Base-by-base conservation (phyloP, 2,113 vertebrate species). In the Nothocercus nigrocapillus region DNA sequence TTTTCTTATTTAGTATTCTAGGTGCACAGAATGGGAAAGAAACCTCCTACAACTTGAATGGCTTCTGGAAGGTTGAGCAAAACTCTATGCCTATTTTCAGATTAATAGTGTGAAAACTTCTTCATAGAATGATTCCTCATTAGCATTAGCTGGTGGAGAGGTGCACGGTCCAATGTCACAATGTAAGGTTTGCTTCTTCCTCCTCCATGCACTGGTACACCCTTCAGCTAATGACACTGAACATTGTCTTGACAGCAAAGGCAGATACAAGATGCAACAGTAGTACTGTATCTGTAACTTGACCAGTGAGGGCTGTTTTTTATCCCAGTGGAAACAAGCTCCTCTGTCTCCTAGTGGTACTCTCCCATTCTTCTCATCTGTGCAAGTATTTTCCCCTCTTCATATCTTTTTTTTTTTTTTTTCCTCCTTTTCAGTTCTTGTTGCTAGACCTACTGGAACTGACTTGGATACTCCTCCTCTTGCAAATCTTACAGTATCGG, bases 291-390 rank as follows among this genome's bases (percentile, higher is more conserved):
- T 81, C 9, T 61, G 17, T 80, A 69, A 80, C 4, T 69, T 15
- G 32, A 0, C 3, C 7, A 16, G 44, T 64, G 34, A 80, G 38
- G 68, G 5, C 18, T 7, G 10, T 0, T 47, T 73, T 62, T 49
- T 1, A 13, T 87, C 17, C 2, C 8, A 56, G 13, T 3, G 9
- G 13, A 30, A 6, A 51, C 17, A 75, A 15, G 0, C 1, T 3
- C 3, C 68, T 86, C 30, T 64, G 5, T 67, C 14, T 84, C n/a
- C 5, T 72, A 32, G 19, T 7, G 2, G 2, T 36, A 20, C 11
- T 61, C 11, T 63, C 8, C 63, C 14, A 28, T 83, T 73, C 22
- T 90, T 87, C 59, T 61, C 12, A 66, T 56, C 64, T 9, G 85
- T 77, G 73, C 80, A 20, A 0, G 0, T 21, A 82, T 72, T 76